Base-by-base conservation (phyloP, 2,113 vertebrate species). In the Chlorocebus sabaeus region DNA sequence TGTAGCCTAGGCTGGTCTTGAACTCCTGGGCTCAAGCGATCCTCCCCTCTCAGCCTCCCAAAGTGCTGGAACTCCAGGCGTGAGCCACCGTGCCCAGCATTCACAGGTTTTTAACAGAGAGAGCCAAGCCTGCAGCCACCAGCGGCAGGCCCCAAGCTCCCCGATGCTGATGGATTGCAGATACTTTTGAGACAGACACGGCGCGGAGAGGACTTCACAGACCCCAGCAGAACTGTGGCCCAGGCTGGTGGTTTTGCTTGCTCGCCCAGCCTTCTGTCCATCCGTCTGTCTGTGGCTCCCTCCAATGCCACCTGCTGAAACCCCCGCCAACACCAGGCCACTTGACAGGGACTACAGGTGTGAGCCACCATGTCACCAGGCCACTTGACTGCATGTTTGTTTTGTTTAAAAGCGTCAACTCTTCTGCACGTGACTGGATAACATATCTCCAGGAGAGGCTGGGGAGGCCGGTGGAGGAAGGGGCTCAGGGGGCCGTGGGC, bases 321-420 rank as follows among this genome's bases (percentile, higher is more conserved):
- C 87, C 96, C 5, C 95, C 97, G n/a, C 81, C 79, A 79, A 82
- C 97, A 96, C 94, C 97, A 95, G 96, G 84, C 13, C 97, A 89
- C 97, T 96, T 97, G 87, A 96, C 52, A 6, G 52, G 52, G 18
- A 20, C 52, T 55, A 55, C 52, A 55, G 52, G 52, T 55, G 52
- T 55, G 52, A 55, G 6, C 52, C 52, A 55, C 52, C 17, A 55
- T 55, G 52, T 55, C 52, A 18, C 52, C 52, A 18, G 52, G 84
- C 13, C 97, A 89, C 97, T 97, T 97, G 87, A 96, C 92, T 89
- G 93, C 86, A 0, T 4, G n/a, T 86, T 80, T 57, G 23, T 75
- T 80, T 76, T 68, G 50, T 45, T 78, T 55, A 52, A 78, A 82
- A 98, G 94, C 82, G 7, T 30, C 80, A 79, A 27, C 72, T 57